A percentile compares a stretch with the other conserved stretches of the same genome.
phyloP scores from a whole-genome alignment of 2,888 invertebrate genomes.

The Sympetrum striolatum region DNA sequence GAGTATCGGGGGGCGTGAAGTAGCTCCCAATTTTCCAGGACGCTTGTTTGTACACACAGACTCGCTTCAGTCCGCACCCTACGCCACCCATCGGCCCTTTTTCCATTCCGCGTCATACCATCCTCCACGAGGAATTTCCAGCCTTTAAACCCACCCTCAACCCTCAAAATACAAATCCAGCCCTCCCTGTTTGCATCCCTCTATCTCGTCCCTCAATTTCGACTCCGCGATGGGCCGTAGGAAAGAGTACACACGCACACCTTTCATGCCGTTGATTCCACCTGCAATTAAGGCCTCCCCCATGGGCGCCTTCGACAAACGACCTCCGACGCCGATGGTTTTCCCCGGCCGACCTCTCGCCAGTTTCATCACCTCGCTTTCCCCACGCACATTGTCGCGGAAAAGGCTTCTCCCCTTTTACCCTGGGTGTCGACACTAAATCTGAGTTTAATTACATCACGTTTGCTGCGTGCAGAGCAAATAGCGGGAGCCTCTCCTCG shows the following conservation, averaged over 20 bases:
- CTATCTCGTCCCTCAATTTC: neutral
- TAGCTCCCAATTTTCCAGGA: constrained; percentile 25
- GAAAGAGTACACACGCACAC: neutral
- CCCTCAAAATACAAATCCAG: neutral
- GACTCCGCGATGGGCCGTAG: neutral
- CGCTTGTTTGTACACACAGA: constrained; percentile 27
- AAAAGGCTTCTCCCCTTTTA: neutral
- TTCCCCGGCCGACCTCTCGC: too few species aligned
- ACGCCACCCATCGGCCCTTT: neutral
- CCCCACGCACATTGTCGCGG: neutral
- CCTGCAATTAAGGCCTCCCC: constrained; percentile 10
- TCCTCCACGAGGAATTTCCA: neutral
- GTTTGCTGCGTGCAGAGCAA: neutral
- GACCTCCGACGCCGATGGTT: neutral
- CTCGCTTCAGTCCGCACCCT: neutral
- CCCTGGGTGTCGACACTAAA: neutral
- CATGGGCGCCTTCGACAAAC: neutral
- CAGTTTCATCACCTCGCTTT: neutral
- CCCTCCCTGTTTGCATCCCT: neutral
- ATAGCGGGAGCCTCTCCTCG: neutral
- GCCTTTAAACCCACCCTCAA: neutral
- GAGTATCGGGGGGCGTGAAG: constrained; percentile 5
- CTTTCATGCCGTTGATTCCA: neutral
- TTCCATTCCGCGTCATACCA: neutral
- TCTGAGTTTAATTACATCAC: neutral